Conservation (phyloP, 2,888 invertebrate species). For the Tipula confusa region DNA sequence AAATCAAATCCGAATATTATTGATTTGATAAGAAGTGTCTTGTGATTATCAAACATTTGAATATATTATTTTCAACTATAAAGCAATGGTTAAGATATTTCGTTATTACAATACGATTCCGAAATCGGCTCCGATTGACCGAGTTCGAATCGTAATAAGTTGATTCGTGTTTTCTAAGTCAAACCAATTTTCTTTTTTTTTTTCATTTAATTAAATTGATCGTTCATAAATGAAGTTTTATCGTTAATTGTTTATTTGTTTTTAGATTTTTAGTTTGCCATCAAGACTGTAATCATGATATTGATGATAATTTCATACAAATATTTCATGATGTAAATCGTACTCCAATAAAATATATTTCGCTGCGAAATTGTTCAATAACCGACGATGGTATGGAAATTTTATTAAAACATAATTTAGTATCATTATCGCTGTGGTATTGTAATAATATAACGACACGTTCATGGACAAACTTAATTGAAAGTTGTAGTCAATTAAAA, state of each 20-base stretch:
- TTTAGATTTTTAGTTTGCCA: constrained; percentile 49
- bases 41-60: too few relatives aligned
- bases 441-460: constrained; percentile 63
- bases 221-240: too few relatives aligned
- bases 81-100: too few relatives aligned
- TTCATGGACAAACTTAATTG: constrained; percentile 64
- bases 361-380: constrained; percentile 65
- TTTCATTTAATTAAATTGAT: too few relatives aligned
- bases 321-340: constrained; percentile 64
- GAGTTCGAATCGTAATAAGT: too few relatives aligned
- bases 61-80: too few relatives aligned
- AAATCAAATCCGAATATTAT: too few relatives aligned
- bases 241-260: background rate
- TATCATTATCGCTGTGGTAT: constrained; percentile 69
- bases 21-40: too few relatives aligned
- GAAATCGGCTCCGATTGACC: too few relatives aligned
- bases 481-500: constrained; percentile 62
- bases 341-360: constrained; percentile 65
- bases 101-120: too few relatives aligned
- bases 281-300: constrained; percentile 50
- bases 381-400: constrained; percentile 66
- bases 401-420: constrained; percentile 67
- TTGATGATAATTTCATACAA: constrained; percentile 65
- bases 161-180: too few relatives aligned
- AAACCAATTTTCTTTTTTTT: too few relatives aligned